A percentile compares a stretch with the other conserved stretches of the same genome.
These are phyloP conservation scores for Pseudomugil tenellus DNA, from an alignment of 2,797 vertebrate genomes.

Conservation along the genomic window DNA sequence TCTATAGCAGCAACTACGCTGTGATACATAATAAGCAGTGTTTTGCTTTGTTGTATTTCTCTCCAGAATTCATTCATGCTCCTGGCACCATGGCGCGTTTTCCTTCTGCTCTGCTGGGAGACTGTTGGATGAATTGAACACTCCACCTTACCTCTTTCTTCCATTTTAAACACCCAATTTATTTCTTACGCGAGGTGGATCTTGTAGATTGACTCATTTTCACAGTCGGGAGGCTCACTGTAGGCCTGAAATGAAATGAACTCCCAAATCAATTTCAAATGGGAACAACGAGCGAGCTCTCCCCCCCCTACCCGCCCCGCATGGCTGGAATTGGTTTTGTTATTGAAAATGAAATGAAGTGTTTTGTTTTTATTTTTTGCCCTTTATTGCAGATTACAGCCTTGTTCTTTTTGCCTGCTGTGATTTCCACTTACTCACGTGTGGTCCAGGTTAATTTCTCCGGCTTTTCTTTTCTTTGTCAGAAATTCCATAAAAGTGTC, in stretches of 20 bases:
- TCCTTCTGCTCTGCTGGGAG: constrained; percentile 70
- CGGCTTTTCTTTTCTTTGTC: constrained; percentile 83
- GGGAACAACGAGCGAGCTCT: constrained; percentile 90
- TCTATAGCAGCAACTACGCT: constrained; percentile 52
- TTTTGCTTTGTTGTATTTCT: constrained; percentile 77
- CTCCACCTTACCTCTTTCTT: constrained; percentile 71
- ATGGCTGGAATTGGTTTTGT: constrained; percentile 80
- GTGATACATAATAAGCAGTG: constrained; percentile 71
- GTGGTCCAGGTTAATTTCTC: constrained; percentile 89
- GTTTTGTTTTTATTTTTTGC: constrained; percentile 67
- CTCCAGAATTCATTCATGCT: constrained; percentile 68
- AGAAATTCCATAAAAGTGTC: constrained; percentile 89
- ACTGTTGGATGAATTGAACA: constrained; percentile 70
- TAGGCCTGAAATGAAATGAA: constrained; percentile 93
- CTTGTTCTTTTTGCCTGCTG: constrained; percentile 60
- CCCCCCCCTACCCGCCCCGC: constrained; percentile 81
- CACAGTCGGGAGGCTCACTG: constrained; percentile 94
- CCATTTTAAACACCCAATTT: constrained; percentile 93
- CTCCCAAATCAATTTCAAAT: constrained; percentile 92
- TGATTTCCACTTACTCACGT: constrained; percentile 82
- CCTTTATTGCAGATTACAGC: constrained; percentile 69
- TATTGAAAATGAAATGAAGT: constrained; percentile 87
- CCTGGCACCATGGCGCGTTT: constrained; percentile 55
- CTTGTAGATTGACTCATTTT: constrained; percentile 99
- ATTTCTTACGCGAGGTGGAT: constrained; percentile 96